Conservation (phyloP, 2,888 invertebrate genomes). For the Drosophila planitibia region DNA sequence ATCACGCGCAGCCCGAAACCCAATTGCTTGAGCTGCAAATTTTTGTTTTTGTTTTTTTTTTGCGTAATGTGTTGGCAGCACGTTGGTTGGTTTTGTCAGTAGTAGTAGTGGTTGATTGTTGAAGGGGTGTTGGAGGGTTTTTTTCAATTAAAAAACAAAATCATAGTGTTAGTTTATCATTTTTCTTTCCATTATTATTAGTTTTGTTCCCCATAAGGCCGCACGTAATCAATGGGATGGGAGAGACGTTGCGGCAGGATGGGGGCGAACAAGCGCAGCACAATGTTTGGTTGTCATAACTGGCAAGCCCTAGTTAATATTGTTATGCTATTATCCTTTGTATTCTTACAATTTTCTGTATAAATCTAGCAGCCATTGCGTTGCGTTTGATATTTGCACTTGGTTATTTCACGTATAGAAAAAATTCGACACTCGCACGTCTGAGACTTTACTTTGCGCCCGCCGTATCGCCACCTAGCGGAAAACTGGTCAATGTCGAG, state of each 20-base stretch:
- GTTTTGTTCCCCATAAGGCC: conserved; percentile 36
- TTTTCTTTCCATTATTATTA: conserved; percentile 18
- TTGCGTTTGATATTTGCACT: conserved; percentile 66
- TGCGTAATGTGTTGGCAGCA: conserved; percentile 69
- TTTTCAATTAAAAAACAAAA: conserved; percentile 38
- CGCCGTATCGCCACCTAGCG: conserved; percentile 78
- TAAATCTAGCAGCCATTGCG: conserved; percentile 85
- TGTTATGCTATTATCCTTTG: conserved; percentile 28
- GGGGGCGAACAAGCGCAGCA: conserved; percentile 36
- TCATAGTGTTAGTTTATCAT: conserved; percentile 44
- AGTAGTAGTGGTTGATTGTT: conserved; percentile 23
- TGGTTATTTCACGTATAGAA: conserved; percentile 69
- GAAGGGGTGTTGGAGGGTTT: conserved; percentile 16
- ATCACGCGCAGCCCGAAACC: conserved; percentile 68
- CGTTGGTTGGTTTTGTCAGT: conserved; percentile 38
- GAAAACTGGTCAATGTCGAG: conserved; percentile 64
- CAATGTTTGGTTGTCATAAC: conserved; percentile 27
- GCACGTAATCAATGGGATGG: conserved; percentile 55
- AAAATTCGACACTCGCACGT: conserved; percentile 67
- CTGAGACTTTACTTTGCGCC: conserved; percentile 68
- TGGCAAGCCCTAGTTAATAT: conserved; percentile 31
- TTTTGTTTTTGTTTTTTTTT: conserved; percentile 50
- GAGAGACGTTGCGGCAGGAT: conserved; percentile 15
- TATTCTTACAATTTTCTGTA: conserved; percentile 85
- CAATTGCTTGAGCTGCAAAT: conserved; percentile 71